Percentiles rank a stretch among this genome's conserved stretches.
Conservation (phyloP, 2,113 vertebrate genomes). For the Rhinoptilus africanus region DNA sequence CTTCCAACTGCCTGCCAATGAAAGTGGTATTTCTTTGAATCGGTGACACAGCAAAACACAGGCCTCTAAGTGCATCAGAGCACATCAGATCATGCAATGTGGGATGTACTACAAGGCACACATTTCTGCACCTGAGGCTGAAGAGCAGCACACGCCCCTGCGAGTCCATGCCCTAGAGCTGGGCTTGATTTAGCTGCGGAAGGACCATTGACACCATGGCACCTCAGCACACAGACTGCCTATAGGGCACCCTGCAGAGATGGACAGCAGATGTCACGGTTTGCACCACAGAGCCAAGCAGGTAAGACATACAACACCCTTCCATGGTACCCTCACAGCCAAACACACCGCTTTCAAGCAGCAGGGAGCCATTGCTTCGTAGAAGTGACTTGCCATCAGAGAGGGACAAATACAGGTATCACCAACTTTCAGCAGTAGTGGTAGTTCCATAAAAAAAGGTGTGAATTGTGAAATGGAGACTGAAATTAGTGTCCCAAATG, state of each 20-base stretch:
- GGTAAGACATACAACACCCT: neutral
- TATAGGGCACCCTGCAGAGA: neutral
- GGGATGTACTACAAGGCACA: neutral
- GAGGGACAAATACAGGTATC: neutral
- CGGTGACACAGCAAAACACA: neutral
- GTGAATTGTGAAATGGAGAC: neutral
- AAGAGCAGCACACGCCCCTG: neutral
- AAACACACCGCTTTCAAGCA: neutral
- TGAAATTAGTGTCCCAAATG: neutral
- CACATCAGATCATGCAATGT: neutral
- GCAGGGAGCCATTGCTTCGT: neutral
- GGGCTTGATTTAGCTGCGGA: neutral
- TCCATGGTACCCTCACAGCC: fast-evolving
- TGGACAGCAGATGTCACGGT: neutral
- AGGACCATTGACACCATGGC: fast-evolving
- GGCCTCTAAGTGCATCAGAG: neutral
- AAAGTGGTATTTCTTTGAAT: slow-evolving; percentile 53
- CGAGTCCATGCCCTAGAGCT: neutral
- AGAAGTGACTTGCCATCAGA: fast-evolving
- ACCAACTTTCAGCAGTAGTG: neutral
- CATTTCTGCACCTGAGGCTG: neutral
- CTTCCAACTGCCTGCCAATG: slow-evolving; percentile 64
- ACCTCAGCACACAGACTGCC: neutral
- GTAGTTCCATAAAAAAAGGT: neutral
- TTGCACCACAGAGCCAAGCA: neutral